Percentiles rank a stretch among this genome's conserved stretches.
Conservation (phyloP, 2,113 vertebrate species). For the Canis aureus region DNA sequence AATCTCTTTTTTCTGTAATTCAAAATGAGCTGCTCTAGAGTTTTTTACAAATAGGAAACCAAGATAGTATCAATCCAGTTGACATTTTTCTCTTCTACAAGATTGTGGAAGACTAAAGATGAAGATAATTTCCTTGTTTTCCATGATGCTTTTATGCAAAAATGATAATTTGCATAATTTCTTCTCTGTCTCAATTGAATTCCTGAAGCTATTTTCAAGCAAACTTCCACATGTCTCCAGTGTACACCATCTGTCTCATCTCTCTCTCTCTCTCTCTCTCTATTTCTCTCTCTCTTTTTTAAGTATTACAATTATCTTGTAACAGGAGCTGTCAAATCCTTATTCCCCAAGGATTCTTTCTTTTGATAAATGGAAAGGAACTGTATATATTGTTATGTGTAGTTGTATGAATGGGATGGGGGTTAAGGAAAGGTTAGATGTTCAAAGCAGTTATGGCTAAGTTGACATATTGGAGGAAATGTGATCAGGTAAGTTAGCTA, state of each 20-base stretch:
- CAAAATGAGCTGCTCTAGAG: constrained; percentile 15
- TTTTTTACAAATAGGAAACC: not conserved
- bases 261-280: constrained; percentile 57
- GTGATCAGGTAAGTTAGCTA: constrained; percentile 50
- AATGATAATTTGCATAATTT: constrained; percentile 81
- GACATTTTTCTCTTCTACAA: constrained; percentile 69
- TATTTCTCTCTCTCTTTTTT: constrained; percentile 50
- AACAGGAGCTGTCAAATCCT: constrained; percentile 81
- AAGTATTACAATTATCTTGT: constrained; percentile 81
- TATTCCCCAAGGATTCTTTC: constrained; percentile 73
- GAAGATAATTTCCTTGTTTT: constrained; percentile 78
- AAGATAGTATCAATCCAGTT: constrained; percentile 51
- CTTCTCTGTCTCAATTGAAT: constrained; percentile 76
- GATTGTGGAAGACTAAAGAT: constrained; percentile 66
- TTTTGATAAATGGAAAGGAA: constrained; percentile 80
- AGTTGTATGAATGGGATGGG: constrained; percentile 5
- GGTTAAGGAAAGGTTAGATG: constrained; percentile 71
- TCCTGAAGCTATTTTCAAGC: constrained; percentile 81
- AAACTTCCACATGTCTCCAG: constrained; percentile 81
- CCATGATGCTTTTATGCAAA: constrained; percentile 76
- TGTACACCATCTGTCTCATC: constrained; percentile 82
- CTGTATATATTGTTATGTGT: constrained; percentile 65
- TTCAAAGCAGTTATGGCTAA: constrained; percentile 64
- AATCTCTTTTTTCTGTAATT: constrained; percentile 59
- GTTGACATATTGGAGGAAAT: constrained; percentile 74